Evolutionary conservation across 1,140 invertebrate genomes (phyloP), one percentile per base, ranked within the genome.

Genomic region (Solenopsis invicta): DNA sequence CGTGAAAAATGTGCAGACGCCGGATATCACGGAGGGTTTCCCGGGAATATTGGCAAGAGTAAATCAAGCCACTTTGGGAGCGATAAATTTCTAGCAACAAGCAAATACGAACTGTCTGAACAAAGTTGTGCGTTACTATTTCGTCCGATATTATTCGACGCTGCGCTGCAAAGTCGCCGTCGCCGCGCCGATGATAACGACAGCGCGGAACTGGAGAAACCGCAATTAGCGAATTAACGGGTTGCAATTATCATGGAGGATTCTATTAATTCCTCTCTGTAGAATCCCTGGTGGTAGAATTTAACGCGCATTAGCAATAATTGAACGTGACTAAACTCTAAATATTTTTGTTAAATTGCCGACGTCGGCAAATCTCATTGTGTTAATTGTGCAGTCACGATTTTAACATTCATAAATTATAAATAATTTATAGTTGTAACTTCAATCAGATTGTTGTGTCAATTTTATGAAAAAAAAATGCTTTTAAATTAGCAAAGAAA

Each of bases 221-320:
- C 76, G 54, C 69, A 87, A 87, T 88, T 88, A 88, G 10, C 21
- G 59, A 62, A 87, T 87, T 54, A 69, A 87, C 77, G 59, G 69
- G 21, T 56, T 59, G 54, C 80, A 84, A 71, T 71, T 84, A 84
- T 74, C 52, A 71, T 67, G 54, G 52, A 74, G 69, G 37, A 84
- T 82, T 84, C 66, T 71, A 84, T 72, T 84, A 84, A 72, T 84
- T 72, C 37, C 67, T 37, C 67, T 74, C 12, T 52, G 48, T 62
- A 54, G n/a, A 80, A 37, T 34, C 37, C 37, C 16, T 24, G 24
- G 69, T 54, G 24, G 24, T 84, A 45, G 54, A 74, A 84, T 84
- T 84, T 84, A 74, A 84, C 41, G 69, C 52, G 54, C 21, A 74
- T 80, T 80, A 80, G 64, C 48, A 66, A 48, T 67, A 80, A 80